Evolutionary conservation across 2,113 vertebrate species (phyloP).

Genomic region (Lampris incognitus): DNA sequence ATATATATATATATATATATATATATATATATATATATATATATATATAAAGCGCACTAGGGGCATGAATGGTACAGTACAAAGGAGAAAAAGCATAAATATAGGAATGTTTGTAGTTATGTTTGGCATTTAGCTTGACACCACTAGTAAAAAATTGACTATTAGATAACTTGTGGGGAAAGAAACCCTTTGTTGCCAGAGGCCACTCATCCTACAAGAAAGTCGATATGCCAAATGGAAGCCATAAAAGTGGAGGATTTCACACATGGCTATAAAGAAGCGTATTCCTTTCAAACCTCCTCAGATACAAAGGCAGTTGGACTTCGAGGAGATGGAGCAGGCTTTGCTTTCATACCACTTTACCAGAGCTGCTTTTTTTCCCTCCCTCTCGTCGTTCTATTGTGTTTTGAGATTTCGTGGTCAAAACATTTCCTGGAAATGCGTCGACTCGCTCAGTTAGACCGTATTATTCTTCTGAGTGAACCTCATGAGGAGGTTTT

Average conservation of each 20-base stretch:
- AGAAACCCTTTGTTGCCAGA: conserved; percentile 28
- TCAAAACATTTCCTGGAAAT: conserved; percentile 56
- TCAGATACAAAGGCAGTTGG: conserved; percentile 46
- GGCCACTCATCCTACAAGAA: conserved; percentile 29
- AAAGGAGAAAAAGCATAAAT: not conserved
- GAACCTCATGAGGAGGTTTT: conserved; percentile 51
- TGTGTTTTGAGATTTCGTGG: conserved; percentile 58
- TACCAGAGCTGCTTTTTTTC: conserved; percentile 15
- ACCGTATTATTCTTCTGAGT: conserved; percentile 50
- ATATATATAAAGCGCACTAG: not conserved
- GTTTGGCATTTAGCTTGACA: conserved; percentile 19
- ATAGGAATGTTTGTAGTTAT: conserved; percentile 35
- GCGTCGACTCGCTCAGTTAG: conserved; percentile 49
- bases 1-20: not conserved
- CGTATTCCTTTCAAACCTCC: conserved; percentile 44
- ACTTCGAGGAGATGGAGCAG: conserved; percentile 36
- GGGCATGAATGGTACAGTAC: conserved; percentile 11
- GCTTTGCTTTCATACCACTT: conserved; percentile 40
- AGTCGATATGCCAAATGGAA: conserved; percentile 33
- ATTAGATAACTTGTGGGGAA: conserved; percentile 39
- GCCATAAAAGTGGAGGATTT: conserved; percentile 42
- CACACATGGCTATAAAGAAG: conserved; percentile 37
- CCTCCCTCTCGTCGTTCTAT: conserved; percentile 17
- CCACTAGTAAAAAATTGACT: conserved; percentile 27
- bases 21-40: too few species aligned